These are phyloP conservation scores for Andrena marginata DNA, from an alignment of 2,888 invertebrate species.

Conservation along the genomic window DNA sequence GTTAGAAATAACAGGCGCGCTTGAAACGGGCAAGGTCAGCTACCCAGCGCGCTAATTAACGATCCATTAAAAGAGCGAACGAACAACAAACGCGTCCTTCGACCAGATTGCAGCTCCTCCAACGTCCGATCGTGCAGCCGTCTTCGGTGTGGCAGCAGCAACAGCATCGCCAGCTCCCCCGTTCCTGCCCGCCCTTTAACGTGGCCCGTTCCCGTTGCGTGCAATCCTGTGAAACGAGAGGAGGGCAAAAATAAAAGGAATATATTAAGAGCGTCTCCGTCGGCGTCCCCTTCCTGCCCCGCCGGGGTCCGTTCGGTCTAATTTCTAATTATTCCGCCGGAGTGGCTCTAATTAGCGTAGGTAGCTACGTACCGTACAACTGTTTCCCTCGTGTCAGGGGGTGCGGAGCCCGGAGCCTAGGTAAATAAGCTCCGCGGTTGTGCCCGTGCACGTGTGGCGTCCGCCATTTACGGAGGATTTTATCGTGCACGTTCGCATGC, in stretches of 20 bases:
- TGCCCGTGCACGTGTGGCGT: conserved; percentile 30
- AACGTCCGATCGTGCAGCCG: conserved; percentile 32
- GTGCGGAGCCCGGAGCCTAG: conserved; percentile 45
- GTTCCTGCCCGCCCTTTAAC: conserved; percentile 40
- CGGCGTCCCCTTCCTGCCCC: conserved; percentile 47
- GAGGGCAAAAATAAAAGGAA: conserved; percentile 61
- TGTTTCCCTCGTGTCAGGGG: conserved; percentile 56
- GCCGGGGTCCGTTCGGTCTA: conserved; percentile 70
- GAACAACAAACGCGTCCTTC: conserved; percentile 27
- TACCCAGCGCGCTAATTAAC: conserved; percentile 31
- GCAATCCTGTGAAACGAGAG: conserved; percentile 57
- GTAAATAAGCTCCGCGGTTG: conserved; percentile 60
- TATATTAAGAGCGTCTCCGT: conserved; percentile 66
- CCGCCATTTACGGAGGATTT: conserved; percentile 55
- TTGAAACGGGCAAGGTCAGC: neutral
- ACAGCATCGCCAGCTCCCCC: neutral
- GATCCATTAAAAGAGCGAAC: conserved; percentile 47
- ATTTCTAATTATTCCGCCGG: conserved; percentile 80
- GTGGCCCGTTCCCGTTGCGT: conserved; percentile 46
- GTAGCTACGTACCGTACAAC: conserved; percentile 64
- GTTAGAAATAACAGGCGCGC: neutral
- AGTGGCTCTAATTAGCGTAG: conserved; percentile 79
- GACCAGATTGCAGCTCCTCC: conserved; percentile 27
- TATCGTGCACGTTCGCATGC: conserved; percentile 49
- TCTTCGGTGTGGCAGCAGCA: conserved; percentile 16